Evolutionary conservation across 2,888 invertebrate species (phyloP).

Genomic region (Leucania comma): DNA sequence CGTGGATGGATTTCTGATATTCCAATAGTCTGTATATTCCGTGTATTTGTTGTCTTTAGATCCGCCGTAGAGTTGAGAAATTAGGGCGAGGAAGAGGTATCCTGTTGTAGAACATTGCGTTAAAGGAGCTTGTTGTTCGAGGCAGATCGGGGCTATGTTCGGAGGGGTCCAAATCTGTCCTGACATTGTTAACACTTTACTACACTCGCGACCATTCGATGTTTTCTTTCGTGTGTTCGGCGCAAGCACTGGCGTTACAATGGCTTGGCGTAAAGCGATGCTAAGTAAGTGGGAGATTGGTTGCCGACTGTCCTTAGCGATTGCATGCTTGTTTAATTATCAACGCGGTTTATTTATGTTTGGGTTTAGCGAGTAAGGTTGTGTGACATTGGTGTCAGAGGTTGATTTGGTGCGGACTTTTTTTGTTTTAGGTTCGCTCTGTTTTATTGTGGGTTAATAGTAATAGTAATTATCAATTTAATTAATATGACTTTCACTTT

Average conservation of each 20-base stretch:
- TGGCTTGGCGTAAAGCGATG: slow-evolving; percentile 38
- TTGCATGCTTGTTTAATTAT: slow-evolving; percentile 45
- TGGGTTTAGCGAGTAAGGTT: slow-evolving; percentile 52
- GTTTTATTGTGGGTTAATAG: not conserved
- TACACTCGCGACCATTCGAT: slow-evolving; percentile 57
- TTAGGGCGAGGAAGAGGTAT: slow-evolving; percentile 90
- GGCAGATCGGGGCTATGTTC: slow-evolving; percentile 89
- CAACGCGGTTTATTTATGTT: slow-evolving; percentile 33
- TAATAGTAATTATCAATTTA: not conserved
- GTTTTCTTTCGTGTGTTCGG: slow-evolving; percentile 52
- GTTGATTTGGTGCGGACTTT: not conserved
- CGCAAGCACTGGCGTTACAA: slow-evolving; percentile 51
- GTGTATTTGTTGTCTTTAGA: slow-evolving; percentile 71
- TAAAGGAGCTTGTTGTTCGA: slow-evolving; percentile 85
- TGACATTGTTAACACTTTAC: slow-evolving; percentile 71
- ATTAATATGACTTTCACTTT: not conserved
- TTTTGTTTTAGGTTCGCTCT: not conserved
- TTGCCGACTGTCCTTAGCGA: slow-evolving; percentile 53
- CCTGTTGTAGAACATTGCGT: slow-evolving; percentile 91
- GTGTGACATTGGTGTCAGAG: slow-evolving; percentile 17
- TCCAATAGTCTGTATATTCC: slow-evolving; percentile 43
- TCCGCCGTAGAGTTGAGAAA: slow-evolving; percentile 90
- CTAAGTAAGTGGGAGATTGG: slow-evolving; percentile 52
- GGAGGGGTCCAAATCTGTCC: slow-evolving; percentile 89
- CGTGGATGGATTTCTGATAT: slow-evolving; percentile 1